A percentile compares a stretch with the other conserved stretches of the same genome.
These are phyloP conservation scores for Desoria tigrina DNA, from an alignment of 2,888 invertebrate genomes.

Conservation along the genomic window DNA sequence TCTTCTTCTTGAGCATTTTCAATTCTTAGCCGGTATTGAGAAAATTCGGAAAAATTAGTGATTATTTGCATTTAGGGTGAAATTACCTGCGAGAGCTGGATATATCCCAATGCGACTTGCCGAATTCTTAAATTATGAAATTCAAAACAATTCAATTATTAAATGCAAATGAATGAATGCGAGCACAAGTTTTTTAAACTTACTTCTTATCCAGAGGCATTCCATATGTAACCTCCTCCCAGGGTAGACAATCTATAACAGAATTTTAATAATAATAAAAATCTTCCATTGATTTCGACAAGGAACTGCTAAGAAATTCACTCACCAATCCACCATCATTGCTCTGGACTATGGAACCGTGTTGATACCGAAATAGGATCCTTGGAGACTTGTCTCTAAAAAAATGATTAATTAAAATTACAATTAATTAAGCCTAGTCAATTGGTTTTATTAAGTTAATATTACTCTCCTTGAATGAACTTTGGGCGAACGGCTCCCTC, in stretches of 20 bases:
- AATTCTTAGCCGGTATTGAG: conserved; percentile 71
- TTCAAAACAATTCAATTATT: neutral
- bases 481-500: conserved; percentile 70
- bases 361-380: conserved; percentile 53
- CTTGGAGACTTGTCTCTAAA: conserved; percentile 42
- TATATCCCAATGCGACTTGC: conserved; percentile 79
- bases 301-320: neutral
- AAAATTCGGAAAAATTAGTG: no score
- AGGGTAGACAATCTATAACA: conserved; percentile 20
- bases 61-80: no score
- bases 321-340: conserved; percentile 79
- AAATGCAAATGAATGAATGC: no score
- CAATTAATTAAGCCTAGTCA: neutral
- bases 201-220: conserved; percentile 81
- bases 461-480: conserved; percentile 58
- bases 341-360: conserved; percentile 82
- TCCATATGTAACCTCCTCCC: conserved; percentile 84
- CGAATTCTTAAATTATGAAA: conserved; percentile 57
- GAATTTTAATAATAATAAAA: no score
- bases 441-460: conserved; percentile 7
- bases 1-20: conserved; percentile 79
- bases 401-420: neutral
- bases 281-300: no score
- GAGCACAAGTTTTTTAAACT: no score
- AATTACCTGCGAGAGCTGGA: conserved; percentile 33